Conservation (phyloP, 2,888 invertebrate species). For the Seira musarum region DNA sequence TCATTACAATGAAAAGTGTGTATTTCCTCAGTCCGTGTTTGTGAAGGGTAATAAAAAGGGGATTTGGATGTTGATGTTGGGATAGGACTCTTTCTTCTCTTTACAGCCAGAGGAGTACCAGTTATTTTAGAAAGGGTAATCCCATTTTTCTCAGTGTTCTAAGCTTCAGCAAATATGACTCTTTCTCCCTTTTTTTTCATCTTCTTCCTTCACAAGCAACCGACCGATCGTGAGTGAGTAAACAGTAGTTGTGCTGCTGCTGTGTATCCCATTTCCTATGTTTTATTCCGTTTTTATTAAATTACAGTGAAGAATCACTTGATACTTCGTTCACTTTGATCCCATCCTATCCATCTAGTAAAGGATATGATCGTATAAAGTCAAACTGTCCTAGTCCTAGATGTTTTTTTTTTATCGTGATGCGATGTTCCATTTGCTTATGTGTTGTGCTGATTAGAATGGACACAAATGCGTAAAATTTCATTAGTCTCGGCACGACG, state of each 20-base stretch:
- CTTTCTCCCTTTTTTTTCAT: background rate
- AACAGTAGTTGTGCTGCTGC: background rate
- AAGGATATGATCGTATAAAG: background rate
- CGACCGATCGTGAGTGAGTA: background rate
- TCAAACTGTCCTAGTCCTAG: background rate
- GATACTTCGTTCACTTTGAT: background rate
- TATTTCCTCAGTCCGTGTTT: background rate
- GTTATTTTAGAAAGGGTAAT: background rate
- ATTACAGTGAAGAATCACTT: background rate
- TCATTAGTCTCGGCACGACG: background rate
- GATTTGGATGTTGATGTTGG: slow-evolving; percentile 6
- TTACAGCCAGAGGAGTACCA: background rate
- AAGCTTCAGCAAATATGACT: background rate
- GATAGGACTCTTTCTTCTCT: background rate
- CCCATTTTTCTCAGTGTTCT: background rate
- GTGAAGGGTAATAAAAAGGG: background rate
- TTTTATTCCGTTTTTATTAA: slow-evolving; percentile 5
- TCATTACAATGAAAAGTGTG: slow-evolving; percentile 1
- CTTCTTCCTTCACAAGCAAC: no score
- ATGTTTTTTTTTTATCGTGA: no score
- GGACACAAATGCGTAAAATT: background rate
- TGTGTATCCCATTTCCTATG: background rate
- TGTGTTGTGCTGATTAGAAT: background rate
- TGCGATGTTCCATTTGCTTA: no score
- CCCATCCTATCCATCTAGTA: no score